A percentile compares a stretch with the other conserved stretches of the same genome.
Evolutionary conservation across 2,113 vertebrate species (phyloP).

Genomic region (Mobula birostris): DNA sequence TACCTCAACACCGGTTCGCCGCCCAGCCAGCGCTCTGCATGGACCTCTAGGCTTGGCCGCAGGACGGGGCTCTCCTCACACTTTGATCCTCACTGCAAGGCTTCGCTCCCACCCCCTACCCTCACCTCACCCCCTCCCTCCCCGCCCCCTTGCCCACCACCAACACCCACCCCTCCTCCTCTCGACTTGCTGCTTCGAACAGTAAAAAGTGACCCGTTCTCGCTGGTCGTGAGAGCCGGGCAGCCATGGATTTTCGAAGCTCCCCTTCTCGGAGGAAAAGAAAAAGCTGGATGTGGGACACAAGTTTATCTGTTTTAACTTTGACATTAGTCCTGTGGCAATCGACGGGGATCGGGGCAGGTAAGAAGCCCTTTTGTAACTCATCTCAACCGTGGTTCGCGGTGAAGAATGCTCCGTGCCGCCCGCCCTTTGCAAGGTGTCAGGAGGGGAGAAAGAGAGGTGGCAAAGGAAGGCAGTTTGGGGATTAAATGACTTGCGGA

Average conservation of each 20-base stretch:
- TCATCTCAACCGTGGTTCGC: no score
- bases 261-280: not conserved
- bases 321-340: slow-evolving; percentile 13
- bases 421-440: no score
- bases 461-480: no score
- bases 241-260: not conserved
- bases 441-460: no score
- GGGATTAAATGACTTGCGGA: no score
- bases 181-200: not conserved
- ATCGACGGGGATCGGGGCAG: not conserved
- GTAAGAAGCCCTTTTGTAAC: not conserved
- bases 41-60: no score
- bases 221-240: not conserved
- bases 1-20: not conserved
- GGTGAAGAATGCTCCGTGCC: no score
- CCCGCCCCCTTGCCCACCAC: not conserved
- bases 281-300: not conserved
- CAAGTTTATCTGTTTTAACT: not conserved
- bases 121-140: not conserved
- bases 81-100: not conserved
- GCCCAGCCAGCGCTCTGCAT: no score
- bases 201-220: not conserved
- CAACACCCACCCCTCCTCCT: not conserved
- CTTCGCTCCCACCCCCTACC: not conserved
- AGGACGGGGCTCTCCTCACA: not conserved